Evolutionary conservation across 2,888 invertebrate species (phyloP).

Genomic region (Ctenicera cuprea): DNA sequence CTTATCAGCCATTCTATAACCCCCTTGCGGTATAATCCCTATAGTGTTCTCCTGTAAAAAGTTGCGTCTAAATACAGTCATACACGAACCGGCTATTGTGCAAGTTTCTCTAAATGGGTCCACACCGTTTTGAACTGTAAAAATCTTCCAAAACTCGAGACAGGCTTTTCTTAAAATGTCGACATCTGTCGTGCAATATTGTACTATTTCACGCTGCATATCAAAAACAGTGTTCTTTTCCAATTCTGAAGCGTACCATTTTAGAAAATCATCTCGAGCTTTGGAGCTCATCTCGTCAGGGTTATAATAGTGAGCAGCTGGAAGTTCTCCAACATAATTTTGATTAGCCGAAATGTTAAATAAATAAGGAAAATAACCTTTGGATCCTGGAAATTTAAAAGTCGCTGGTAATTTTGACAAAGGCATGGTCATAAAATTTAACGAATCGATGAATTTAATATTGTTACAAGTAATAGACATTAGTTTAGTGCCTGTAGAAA

Average conservation of each 20-base stretch:
- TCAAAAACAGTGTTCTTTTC: conserved; percentile 33
- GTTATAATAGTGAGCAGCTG: conserved; percentile 28
- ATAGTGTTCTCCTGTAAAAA: conserved; percentile 1
- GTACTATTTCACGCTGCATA: conserved; percentile 42
- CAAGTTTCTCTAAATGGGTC: conserved; percentile 44
- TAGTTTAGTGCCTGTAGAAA: conserved; percentile 22
- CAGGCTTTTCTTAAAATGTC: conserved; percentile 39
- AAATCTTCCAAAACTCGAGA: conserved; percentile 41
- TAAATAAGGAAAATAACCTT: conserved; percentile 43
- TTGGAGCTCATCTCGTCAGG: conserved; percentile 31
- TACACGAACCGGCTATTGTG: too few relatives aligned
- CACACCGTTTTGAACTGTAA: conserved; percentile 23
- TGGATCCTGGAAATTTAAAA: conserved; percentile 38
- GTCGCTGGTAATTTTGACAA: conserved; percentile 36
- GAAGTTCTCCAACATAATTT: conserved; percentile 58
- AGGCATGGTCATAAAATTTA: too few relatives aligned
- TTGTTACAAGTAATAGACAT: conserved; percentile 22
- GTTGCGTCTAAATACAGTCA: conserved; percentile 14
- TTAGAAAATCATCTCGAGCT: conserved; percentile 31
- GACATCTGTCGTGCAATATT: conserved; percentile 48
- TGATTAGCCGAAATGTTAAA: conserved; percentile 42
- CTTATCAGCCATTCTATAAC: conserved; percentile 8
- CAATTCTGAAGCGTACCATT: conserved; percentile 32
- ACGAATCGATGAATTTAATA: conserved; percentile 18
- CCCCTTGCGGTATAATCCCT: conserved; percentile 2